Evolutionary conservation across 2,113 vertebrate species (phyloP).

Genomic region (Indri indri): DNA sequence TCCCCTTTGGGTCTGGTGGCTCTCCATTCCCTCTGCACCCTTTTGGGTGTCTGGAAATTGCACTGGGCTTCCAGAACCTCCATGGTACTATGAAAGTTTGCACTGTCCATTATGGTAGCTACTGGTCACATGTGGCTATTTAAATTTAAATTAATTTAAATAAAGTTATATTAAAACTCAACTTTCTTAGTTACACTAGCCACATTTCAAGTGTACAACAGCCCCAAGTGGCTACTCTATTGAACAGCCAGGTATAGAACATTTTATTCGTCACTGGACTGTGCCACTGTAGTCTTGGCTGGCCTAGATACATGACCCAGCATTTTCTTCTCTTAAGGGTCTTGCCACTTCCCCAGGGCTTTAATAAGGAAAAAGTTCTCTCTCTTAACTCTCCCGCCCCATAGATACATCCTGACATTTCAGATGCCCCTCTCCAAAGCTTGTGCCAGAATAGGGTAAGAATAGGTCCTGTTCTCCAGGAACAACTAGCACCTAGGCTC

Average conservation of each 20-base stretch:
- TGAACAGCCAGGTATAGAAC: neutral
- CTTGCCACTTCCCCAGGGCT: neutral
- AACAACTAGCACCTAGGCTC: neutral
- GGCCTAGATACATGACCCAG: neutral
- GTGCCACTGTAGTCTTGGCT: neutral
- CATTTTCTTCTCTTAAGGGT: neutral
- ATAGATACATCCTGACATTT: neutral
- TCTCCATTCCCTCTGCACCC: neutral
- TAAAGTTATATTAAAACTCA: slow-evolving; percentile 19
- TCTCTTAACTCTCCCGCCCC: neutral
- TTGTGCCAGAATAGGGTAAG: neutral
- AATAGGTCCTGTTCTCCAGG: neutral
- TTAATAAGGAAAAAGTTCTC: neutral
- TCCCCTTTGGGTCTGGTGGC: neutral
- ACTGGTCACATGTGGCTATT: neutral
- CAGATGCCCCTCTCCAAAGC: neutral
- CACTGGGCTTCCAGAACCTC: neutral
- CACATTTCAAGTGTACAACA: neutral
- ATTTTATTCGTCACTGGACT: neutral
- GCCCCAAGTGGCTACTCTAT: neutral
- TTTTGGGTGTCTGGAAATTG: neutral
- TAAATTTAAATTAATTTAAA: slow-evolving; percentile 14
- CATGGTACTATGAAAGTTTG: neutral
- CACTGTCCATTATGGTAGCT: neutral
- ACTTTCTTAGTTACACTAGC: neutral